phyloP scores from a whole-genome alignment of 2,797 vertebrate species.

The Coracias cyanogaster region DNA sequence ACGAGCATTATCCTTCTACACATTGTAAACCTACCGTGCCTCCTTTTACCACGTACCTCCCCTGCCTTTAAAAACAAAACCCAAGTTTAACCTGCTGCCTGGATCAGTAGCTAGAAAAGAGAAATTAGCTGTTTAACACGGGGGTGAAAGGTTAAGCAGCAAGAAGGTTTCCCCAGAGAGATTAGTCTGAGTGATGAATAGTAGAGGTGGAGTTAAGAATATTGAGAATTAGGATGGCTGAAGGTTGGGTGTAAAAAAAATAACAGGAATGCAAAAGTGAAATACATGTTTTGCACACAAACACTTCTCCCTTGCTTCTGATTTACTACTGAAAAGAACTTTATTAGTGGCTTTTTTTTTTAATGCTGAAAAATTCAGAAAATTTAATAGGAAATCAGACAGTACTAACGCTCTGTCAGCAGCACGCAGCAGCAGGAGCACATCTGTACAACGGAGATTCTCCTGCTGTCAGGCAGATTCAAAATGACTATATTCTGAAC shows the following conservation, averaged over 20 bases:
- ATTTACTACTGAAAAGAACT: background rate
- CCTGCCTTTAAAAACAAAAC: background rate
- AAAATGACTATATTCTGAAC: background rate
- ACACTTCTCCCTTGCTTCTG: background rate
- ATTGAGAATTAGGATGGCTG: background rate
- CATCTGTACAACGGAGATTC: background rate
- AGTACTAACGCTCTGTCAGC: background rate
- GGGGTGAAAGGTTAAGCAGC: constrained; percentile 80
- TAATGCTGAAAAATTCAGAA: background rate
- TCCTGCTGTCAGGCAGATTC: background rate
- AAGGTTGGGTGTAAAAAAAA: background rate
- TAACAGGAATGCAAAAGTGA: background rate
- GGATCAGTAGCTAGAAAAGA: constrained; percentile 78
- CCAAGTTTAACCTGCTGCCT: background rate
- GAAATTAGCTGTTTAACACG: constrained; percentile 82
- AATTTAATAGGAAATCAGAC: background rate
- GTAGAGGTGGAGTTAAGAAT: background rate
- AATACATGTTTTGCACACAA: background rate
- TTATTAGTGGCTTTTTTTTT: background rate
- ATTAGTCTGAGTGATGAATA: constrained; percentile 74
- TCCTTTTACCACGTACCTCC: background rate
- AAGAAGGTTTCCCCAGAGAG: constrained; percentile 75
- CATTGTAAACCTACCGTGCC: background rate
- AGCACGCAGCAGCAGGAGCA: background rate
- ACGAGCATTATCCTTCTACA: background rate